Base-by-base conservation (phyloP, 2,113 vertebrate species). In the Cephalophus harveyi region DNA sequence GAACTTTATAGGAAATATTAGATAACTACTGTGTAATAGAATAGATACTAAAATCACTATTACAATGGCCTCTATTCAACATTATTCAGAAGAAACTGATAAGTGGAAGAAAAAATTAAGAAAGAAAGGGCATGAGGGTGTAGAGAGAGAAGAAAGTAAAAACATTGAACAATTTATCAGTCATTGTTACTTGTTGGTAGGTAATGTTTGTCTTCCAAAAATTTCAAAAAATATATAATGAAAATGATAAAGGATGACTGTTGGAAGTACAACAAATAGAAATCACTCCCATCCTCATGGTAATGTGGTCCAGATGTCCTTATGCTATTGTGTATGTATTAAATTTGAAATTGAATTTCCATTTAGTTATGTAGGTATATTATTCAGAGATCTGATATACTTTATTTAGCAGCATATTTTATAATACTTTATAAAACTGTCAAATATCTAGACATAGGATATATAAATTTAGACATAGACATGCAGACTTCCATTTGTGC, bases 261-360 rank as follows among this genome's bases (percentile, higher is more conserved):
- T 40, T 40, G 25, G 21, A 40, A 88, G 23, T 88, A 16, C 19
- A 83, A 21, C 6, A 64, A 82, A 76, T 23, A 87, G 2, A 78
- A 78, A 67, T 96, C 28, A 67, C 3, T 21, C 2, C 7, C 11
- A 57, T n/a, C 30, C 12, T 57, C 48, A 27, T 6, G 0, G 6
- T n/a, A 16, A 16, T 7, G 15, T 19, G 8, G 10, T 43, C 23
- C 23, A 54, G 2, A 1, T 17, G 14, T 36, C 4, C 3, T 4
- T 16, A 12, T 16, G 9, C 3, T 15, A 13, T 0, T 15, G 12
- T 25, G 1, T 36, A 36, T 27, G 54, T 50, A 30, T 1, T n/a
- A 43, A n/a, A 57, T 83, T 76, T 91, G 57, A n/a, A 87, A 55
- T 50, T 23, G 21, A 16, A 11, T 78, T 57, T 59, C 15, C 12